Base-by-base conservation (phyloP, 2,888 invertebrate species). In the Mimachlamys varia region DNA sequence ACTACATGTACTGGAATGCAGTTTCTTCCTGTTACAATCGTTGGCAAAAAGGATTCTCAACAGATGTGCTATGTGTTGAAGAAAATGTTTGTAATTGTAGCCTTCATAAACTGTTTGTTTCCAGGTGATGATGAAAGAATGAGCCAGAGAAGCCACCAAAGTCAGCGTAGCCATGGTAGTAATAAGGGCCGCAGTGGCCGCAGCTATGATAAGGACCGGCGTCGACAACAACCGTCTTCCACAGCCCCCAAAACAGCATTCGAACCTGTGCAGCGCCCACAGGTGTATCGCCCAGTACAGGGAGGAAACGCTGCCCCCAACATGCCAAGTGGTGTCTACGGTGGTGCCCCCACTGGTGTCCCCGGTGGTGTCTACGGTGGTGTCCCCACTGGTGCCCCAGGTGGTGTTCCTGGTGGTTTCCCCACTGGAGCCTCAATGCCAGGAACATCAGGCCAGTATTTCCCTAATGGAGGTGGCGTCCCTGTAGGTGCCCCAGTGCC, bases 181-280 rank as follows among this genome's bases (percentile, higher is more conserved):
- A 76, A 12, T 33, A 76, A 76, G 17, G 91, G 92, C 37, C 90
- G 92, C 19, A 93, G 92, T 89, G 89, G 92, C 37, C 58, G 91
- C 49, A 88, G 91, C 37, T 90, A 92, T 12, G 50, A 76, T 38
- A 91, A 89, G 90, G 88, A 89, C 88, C 91, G 91, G 90, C 92
- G 53, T 76, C 90, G 89, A 92, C 88, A 92, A 90, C 33, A 92
- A 62, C 19, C 91, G 76, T 89, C 90, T 87, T 33, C 90, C 58
- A 87, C 89, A 55, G 88, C 88, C 44, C 88, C 90, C 19, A 93
- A 92, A 89, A 92, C 94, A 87, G 95, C 94, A 27, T 95, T 95
- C 92, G 95, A 95, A 92, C 95, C 95, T 88, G 93, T 95, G 22
- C 93, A 94, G 55, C 91, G 94, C 89, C 94, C 94, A 15, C 92